Evolutionary conservation across 2,113 vertebrate species (phyloP).

Genomic region (Bos javanicus): DNA sequence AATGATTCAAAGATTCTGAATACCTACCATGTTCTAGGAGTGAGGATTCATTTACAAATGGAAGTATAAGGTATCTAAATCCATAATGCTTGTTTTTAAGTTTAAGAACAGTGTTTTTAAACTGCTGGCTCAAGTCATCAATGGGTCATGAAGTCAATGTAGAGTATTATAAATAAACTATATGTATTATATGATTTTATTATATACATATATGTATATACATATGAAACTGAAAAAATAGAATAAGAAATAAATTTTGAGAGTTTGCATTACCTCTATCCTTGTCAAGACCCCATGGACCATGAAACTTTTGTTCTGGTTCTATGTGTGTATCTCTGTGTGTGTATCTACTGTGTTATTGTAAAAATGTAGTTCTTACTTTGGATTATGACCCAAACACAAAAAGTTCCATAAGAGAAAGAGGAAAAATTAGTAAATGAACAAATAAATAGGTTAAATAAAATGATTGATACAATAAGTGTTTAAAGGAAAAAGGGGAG

Average conservation of each 20-base stretch:
- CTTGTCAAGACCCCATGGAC: background rate
- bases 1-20: background rate
- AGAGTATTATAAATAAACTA: background rate
- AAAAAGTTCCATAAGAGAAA: background rate
- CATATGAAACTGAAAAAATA: background rate
- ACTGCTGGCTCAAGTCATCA: background rate
- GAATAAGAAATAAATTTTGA: background rate
- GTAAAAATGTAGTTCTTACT: background rate
- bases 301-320: background rate
- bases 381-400: background rate
- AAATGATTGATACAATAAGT: background rate
- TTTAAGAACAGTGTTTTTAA: background rate
- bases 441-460: background rate
- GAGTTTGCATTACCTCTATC: background rate
- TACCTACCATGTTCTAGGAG: background rate
- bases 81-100: background rate
- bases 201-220: background rate
- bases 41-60: background rate
- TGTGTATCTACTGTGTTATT: background rate
- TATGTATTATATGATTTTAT: background rate
- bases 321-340: background rate
- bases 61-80: background rate
- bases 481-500: rapidly evolving
- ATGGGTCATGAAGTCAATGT: background rate
- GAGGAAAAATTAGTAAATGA: background rate